Evolutionary conservation across 2,113 vertebrate genomes (phyloP).

Genomic region (Sinocyclocheilus rhinocerous): DNA sequence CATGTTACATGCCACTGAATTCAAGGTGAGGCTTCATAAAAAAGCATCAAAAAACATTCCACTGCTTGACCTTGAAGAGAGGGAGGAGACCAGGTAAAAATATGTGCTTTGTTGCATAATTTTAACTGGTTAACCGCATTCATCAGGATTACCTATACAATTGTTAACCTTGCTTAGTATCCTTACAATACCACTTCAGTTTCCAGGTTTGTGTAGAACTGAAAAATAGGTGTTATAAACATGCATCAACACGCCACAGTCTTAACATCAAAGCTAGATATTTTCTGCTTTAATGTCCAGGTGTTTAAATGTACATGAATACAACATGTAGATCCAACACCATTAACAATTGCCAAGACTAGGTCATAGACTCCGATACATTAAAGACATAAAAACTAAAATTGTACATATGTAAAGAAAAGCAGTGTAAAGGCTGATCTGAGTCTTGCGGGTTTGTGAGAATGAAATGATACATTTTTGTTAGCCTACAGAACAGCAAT

Average conservation of each 20-base stretch:
- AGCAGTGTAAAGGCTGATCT: constrained; percentile 9
- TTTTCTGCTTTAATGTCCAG: constrained; percentile 64
- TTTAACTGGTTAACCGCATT: not conserved
- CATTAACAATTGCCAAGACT: constrained; percentile 56
- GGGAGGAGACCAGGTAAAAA: constrained; percentile 1
- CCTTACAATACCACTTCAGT: not conserved
- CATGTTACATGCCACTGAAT: not conserved
- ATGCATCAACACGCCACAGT: not conserved
- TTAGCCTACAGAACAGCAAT: constrained; percentile 84
- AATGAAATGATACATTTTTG: not conserved
- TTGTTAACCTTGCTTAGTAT: not conserved
- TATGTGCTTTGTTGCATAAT: not conserved
- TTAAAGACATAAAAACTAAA: constrained; percentile 35
- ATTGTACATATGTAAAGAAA: not conserved
- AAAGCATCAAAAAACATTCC: constrained; percentile 1
- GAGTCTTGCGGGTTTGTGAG: not conserved
- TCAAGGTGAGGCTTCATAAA: constrained; percentile 22
- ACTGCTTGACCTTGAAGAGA: not conserved
- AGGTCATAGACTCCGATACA: constrained; percentile 40
- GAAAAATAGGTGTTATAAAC: not conserved
- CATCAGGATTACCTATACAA: not conserved
- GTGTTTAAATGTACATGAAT: no score
- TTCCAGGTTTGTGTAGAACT: not conserved
- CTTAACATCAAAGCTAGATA: not conserved
- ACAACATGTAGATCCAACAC: constrained; percentile 47